Evolutionary conservation across 2,113 vertebrate genomes (phyloP), one percentile per base, ranked within the genome.

Genomic region (Cynopterus brachyotis): DNA sequence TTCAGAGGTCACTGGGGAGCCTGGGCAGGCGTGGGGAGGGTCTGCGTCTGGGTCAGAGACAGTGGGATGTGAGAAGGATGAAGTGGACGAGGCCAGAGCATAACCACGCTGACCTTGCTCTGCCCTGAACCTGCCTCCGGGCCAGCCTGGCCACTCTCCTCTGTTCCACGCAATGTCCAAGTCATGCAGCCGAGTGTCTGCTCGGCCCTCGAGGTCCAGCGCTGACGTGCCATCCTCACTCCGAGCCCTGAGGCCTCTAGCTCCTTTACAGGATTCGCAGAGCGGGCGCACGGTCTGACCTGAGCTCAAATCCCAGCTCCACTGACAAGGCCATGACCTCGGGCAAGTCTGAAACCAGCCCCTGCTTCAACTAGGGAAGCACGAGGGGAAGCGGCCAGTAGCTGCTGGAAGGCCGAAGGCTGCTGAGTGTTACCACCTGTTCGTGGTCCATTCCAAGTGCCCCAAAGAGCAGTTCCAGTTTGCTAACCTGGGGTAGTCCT

Each of bases 151-250:
- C 0, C 0, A 4, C 73, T 20, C 45, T 35, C 17, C 32, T 35
- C 6, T 37, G 9, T 22, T 28, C 30, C 1, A 9, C 35, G 2
- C 15, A 35, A 3, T 0, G 16, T 3, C 15, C 11, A 55, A 6
- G 15, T 9, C 35, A 0, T 0, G 8, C 28, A 0, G 5, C 5
- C 22, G 50, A 5, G 5, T 15, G 10, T n/a, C 80, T 16, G 72
- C 12, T 69, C 40, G 6, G 78, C 79, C 35, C 73, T 76, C 73
- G 35, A 69, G 78, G 53, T 47, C 40, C n/a, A 0, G 12, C 9
- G 32, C 67, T 17, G 15, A 2, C 0, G 12, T 7, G 30, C 24
- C 2, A 40, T 12, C 59, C 7, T 0, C 2, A 37, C 6, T 12
- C 59, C 50, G 53, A 9, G n/a, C 24, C n/a, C 0, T 1, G 16